Evolutionary conservation across 2,888 invertebrate genomes (phyloP), one percentile per base, ranked within the genome.

Genomic region (Thelaira solivaga): DNA sequence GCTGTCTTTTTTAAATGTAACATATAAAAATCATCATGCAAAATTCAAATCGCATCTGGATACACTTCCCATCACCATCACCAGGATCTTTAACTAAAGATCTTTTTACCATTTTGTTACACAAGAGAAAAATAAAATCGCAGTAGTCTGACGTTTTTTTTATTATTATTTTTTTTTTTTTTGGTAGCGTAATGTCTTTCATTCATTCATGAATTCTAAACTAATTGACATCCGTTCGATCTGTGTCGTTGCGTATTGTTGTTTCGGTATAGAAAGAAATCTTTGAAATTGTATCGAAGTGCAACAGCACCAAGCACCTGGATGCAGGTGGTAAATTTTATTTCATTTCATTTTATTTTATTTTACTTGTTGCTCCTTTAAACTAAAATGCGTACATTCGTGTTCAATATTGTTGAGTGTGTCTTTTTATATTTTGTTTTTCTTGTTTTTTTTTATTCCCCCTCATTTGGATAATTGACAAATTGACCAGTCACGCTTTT

Each of bases 391-490:
- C 65, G n/a, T n/a, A n/a, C n/a, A 53, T 75, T 65, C 78, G 75
- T 78, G 78, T 59, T 69, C 39, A 80, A 68, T 76, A 80, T 83
- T 29, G 4, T 41, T 47, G 20, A 55, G 8, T 36, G 55, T 26
- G n/a, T 59, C 4, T 82, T 76, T 65, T 41, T n/a, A n/a, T n/a
- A n/a, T 24, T 43, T 41, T 80, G 4, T 43, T 49, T 76, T 80
- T 73, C 78, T 69, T 51, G 65, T 80, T 76, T 80, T 73, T 79
- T 69, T 51, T 64, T 80, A 71, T 68, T 78, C 74, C 74, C 74
- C 73, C 74, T 85, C 85, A 86, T 87, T 86, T 86, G 85, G 84
- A 85, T 86, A 86, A 86, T 86, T 86, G 86, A 86, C 87, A 86
- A 87, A 86, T 86, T 87, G 86, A 85, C 86, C 86, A 75, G 78